phyloP scores from a whole-genome alignment of 2,113 vertebrate genomes.

The western clawed frog (Xenopus tropicalis) region UCB_Xtro_10.0 CM004443.2:125343001-125343500 shows the following conservation, averaged over 20 bases:
- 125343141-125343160: too few relatives aligned
- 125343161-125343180: not conserved
- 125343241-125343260: not conserved
- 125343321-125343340: constrained; percentile 54
- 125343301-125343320: constrained; percentile 52
- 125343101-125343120: too few relatives aligned
- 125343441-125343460: constrained; percentile 56
- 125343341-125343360: constrained; percentile 54
- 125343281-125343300: constrained; percentile 44
- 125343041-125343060: too few relatives aligned
- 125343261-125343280: not conserved
- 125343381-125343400: constrained; percentile 64
- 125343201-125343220: not conserved
- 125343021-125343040: too few relatives aligned
- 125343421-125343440: constrained; percentile 56
- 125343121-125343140: too few relatives aligned
- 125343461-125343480: constrained; percentile 50
- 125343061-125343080: too few relatives aligned
- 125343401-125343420: constrained; percentile 66
- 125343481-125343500: constrained; percentile 55
- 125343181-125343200: too few relatives aligned
- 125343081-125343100: too few relatives aligned
- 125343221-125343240: not conserved
- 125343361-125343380: constrained; percentile 62
- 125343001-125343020: too few relatives aligned